These are phyloP conservation scores for Scaptomyza hsui DNA, from an alignment of 1,140 invertebrate genomes.

Conservation along the genomic window DNA sequence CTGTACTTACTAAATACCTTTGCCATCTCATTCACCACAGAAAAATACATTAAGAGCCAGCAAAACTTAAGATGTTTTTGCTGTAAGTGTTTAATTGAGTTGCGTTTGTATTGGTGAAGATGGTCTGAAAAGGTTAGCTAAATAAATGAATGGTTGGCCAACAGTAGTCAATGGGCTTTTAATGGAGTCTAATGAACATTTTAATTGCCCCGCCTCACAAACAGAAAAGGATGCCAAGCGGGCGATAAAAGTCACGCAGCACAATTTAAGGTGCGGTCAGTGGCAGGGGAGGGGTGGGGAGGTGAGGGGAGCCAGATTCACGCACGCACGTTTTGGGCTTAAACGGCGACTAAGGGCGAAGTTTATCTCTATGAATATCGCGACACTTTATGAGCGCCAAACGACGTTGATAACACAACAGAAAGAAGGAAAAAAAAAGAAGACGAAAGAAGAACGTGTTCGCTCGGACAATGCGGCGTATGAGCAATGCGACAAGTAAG, in stretches of 20 bases:
- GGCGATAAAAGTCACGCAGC: conserved; percentile 7
- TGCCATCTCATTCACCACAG: too few species aligned
- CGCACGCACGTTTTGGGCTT: conserved; percentile 15
- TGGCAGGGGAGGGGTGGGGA: not conserved
- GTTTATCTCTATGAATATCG: conserved; percentile 19
- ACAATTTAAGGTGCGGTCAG: not conserved
- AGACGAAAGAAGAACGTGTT: not conserved
- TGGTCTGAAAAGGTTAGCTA: not conserved
- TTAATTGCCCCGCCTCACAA: conserved; percentile 8
- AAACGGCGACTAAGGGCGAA: conserved; percentile 8
- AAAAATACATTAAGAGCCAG: not conserved
- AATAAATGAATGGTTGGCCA: not conserved
- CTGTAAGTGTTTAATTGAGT: conserved; percentile 7
- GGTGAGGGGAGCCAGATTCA: not conserved
- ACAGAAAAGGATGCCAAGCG: not conserved
- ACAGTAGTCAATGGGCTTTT: conserved; percentile 7
- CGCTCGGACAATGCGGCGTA: conserved; percentile 19
- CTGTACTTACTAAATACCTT: too few species aligned
- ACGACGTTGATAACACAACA: conserved; percentile 1
- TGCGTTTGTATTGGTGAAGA: not conserved
- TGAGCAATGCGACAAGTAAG: conserved; percentile 17
- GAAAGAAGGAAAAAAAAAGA: not conserved
- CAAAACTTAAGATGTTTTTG: not conserved
- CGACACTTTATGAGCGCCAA: conserved; percentile 13
- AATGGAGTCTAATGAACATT: conserved; percentile 18